Evolutionary conservation across 2,113 vertebrate genomes (phyloP), one percentile per base, ranked within the genome.

Genomic region (Lampris incognitus): DNA sequence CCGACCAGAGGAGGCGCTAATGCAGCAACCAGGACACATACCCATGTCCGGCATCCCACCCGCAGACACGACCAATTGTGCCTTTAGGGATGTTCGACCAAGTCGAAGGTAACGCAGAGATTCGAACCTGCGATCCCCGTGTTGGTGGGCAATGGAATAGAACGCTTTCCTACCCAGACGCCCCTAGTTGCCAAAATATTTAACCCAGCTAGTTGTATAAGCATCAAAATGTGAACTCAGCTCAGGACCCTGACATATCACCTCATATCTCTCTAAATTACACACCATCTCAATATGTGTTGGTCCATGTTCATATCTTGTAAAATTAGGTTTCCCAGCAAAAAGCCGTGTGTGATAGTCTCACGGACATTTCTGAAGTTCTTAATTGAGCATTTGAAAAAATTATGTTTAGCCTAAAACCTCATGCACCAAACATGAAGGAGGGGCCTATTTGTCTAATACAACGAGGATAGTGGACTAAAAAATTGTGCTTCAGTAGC

Each of bases 261-360:
- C 38, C 6, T 60, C 58, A 60, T 37, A 60, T 39, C 58, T 13
- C 58, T 3, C 1, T 60, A 60, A 60, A 39, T 38, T 39, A 60
- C 6, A 60, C 6, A 60, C 24, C 2, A 39, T 60, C 58, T 60
- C 37, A 39, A 41, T 7, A 60, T 40, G 6, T 60, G 39, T 60
- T 41, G 58, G 58, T 3, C 58, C 39, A 60, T 60, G 58, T 60
- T 60, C 58, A 60, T 39, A 60, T 24, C 58, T 40, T 60, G 5
- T 39, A 38, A 60, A 60, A 39, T 60, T 60, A 60, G 38, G 58
- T 39, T 40, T 60, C 58, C 58, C 58, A 60, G 5, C 38, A 60
- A 60, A 60, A 60, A 36, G 58, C 58, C 58, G 38, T 60, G 38
- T 60, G 58, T 60, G 37, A 60, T 6, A 38, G 58, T 60, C 38